A percentile compares a stretch with the other conserved stretches of the same genome.
Conservation (phyloP, 2,113 vertebrate genomes). For the Erythrolamprus reginae region DNA sequence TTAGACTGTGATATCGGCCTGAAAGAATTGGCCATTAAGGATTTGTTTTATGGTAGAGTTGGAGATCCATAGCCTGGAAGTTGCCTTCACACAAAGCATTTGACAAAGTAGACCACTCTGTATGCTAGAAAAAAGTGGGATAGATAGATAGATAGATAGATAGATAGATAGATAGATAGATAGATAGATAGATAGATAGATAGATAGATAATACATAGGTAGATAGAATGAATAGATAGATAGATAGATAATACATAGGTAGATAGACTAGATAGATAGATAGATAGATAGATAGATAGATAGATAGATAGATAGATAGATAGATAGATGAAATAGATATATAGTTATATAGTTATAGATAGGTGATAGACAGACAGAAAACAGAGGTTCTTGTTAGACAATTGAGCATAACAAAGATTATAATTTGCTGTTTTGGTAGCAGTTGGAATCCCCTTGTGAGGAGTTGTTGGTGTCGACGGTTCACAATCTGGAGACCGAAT, state of each 20-base stretch:
- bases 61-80: background rate
- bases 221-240: too few relatives aligned
- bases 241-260: background rate
- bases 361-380: background rate
- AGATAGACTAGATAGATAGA: too few relatives aligned
- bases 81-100: too few relatives aligned
- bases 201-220: too few relatives aligned
- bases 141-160: too few relatives aligned
- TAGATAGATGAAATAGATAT: too few relatives aligned
- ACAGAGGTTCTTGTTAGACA: background rate
- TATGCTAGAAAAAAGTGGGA: too few relatives aligned
- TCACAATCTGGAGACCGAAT: conserved; percentile 83
- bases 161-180: too few relatives aligned
- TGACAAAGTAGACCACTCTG: too few relatives aligned
- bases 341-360: background rate
- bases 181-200: too few relatives aligned
- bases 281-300: too few relatives aligned
- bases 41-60: background rate
- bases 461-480: conserved; percentile 84
- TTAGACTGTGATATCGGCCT: background rate
- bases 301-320: too few relatives aligned
- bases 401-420: background rate
- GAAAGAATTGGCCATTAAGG: background rate
- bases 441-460: conserved; percentile 90
- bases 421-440: conserved; percentile 65